phyloP scores from a whole-genome alignment of 2,888 invertebrate genomes.

The Eristalinus aeneus region DNA sequence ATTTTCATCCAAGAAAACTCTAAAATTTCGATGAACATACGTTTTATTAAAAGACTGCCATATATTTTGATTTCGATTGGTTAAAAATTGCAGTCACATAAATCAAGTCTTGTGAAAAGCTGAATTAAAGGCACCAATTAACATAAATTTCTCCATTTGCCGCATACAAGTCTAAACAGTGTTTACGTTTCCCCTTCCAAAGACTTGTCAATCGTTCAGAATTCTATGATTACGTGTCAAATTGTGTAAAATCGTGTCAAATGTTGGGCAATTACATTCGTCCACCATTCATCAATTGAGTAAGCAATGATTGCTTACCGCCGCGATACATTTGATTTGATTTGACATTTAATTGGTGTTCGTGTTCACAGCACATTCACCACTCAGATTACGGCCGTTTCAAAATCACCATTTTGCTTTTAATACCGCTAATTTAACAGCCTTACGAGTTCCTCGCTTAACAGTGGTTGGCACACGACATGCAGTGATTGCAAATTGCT shows the following conservation, averaged over 20 bases:
- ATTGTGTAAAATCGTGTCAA: not conserved
- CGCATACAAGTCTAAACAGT: not conserved
- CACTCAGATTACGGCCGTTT: not conserved
- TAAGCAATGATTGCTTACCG: not conserved
- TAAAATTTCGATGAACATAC: too few species aligned
- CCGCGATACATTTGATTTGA: not conserved
- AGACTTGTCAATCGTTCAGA: not conserved
- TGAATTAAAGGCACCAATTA: too few species aligned
- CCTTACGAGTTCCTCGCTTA: not conserved
- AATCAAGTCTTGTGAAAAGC: too few species aligned
- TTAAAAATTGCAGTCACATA: too few species aligned
- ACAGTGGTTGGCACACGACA: too few species aligned
- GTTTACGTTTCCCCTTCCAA: not conserved
- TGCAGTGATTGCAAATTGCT: not conserved
- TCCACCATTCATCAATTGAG: not conserved
- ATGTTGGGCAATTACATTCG: not conserved
- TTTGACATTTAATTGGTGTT: not conserved
- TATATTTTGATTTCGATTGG: too few species aligned
- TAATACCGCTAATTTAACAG: not conserved
- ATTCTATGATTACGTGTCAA: not conserved
- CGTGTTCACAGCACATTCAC: not conserved
- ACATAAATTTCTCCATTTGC: too few species aligned
- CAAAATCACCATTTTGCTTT: not conserved
- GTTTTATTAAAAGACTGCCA: too few species aligned
- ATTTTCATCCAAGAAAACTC: too few species aligned